Evolutionary conservation across 2,113 vertebrate genomes (phyloP), one percentile per base, ranked within the genome.

Genomic region (Neolamprologus kungweensis): DNA sequence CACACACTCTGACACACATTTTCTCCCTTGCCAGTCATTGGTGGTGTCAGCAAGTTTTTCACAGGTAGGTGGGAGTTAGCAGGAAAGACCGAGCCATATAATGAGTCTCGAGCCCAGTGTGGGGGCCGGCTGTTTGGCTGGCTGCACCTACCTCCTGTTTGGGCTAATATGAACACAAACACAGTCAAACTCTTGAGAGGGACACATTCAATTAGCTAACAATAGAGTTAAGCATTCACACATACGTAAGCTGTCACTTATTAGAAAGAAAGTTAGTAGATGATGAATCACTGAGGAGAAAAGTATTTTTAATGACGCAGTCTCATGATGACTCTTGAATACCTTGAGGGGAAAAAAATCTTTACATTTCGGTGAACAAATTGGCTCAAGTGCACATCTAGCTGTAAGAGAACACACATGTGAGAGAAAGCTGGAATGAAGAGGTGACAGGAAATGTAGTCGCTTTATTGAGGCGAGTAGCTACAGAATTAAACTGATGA

Each of bases 41-140:
- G 35, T 78, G 79, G 87, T 81, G 89, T 94, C 92, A 91, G 93
- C 92, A 91, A 84, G 28, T 92, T 90, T 83, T 84, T 85, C 47
- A 40, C 87, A 80, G 91, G 73, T 89, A 91, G 90, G 91, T 89
- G 92, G 85, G 87, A 84, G 88, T 91, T 58, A 84, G 85, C 86
- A 88, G 57, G 86, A 84, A 91, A 84, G 88, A 87, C 81, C 0
- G 28, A 87, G 88, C 84, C 85, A 40, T 28, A 68, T 92, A 94
- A 93, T 88, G 89, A 93, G 89, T 84, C 71, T 73, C 5, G 83
- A 88, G 85, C 84, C 86, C 84, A 58, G 84, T 55, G 91, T 80
- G 85, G 85, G 84, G 87, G 85, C 81, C 47, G 87, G 85, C 82
- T 47, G 86, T 16, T 68, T 91, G 91, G 85, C 85, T 87, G 80